Evolutionary conservation across 2,797 vertebrate species (phyloP), one percentile per base, ranked within the genome.

Genomic region (Austrolebias charrua): DNA sequence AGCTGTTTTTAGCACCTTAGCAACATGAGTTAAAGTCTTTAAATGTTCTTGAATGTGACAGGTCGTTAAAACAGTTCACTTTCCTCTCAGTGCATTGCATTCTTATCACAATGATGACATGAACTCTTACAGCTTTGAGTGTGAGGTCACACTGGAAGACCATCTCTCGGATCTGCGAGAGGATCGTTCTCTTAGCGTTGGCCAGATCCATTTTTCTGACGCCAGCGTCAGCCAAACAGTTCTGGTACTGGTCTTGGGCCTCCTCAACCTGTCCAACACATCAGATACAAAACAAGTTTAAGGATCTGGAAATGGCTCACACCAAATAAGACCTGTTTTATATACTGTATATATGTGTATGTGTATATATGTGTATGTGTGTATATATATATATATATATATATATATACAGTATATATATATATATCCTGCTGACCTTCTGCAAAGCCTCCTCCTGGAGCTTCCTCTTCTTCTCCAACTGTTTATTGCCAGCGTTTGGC

Each of bases 101-200:
- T 20, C 43, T 51, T 35, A 50, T 24, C 19, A 6, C 2, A 46
- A 29, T 51, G 18, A 12, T 28, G 33, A 7, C 33, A 63, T 31
- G 9, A 66, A 51, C 43, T 14, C 96, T 95, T 90, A 99, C 97
- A 66, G 97, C 96, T 94, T 99, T 99, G 74, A 98, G 93, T 4
- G 97, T 99, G 77, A 98, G 95, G 88, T 99, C 97, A 86, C 97
- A 98, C 86, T 98, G 97, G 85, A 96, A 98, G 83, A 99, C 89
- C 85, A 95, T 93, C 82, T 96, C 94, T 70, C 95, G 89, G 72
- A 98, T 92, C 86, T 98, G 96, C 31, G 94, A 90, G 85, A 98
- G 90, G 71, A 96, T 91, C 73, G 96, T 95, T 70, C 94, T 95
- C 91, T 98, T 99, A 68, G 93, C 91, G 60, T 90, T 95, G 85